Base-by-base conservation (phyloP, 2,797 vertebrate species). In the Chelon labrosus region DNA sequence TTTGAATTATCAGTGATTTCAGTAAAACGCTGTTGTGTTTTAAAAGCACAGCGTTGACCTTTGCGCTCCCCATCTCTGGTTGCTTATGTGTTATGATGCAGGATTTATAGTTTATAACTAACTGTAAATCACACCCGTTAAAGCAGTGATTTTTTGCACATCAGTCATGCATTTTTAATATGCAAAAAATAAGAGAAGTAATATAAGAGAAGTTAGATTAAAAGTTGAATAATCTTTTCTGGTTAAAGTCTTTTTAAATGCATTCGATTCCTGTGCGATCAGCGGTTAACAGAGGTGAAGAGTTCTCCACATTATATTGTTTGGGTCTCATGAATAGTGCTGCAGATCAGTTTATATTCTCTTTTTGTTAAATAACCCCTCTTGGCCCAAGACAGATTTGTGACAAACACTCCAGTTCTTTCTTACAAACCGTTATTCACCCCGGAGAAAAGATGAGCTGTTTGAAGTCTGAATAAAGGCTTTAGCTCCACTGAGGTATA, bases 1-100 rank as follows among this genome's bases (percentile, higher is more conserved):
- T 81, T 80, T 75, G 20, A 74, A 20, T 54, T 9, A 69, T 59
- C 35, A 68, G 65, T 57, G 58, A 65, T 75, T 74, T 52, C 1
- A 65, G 47, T 72, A 22, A 31, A 79, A 65, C 49, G n/a, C 10
- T 7, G 52, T 55, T 0, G 8, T 51, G 6, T 55, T 61, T 75
- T 14, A 50, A 58, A 68, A 65, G 31, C 19, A 46, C 10, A 61
- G 9, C 3, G 22, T 1, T 64, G 64, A 75, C 62, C 56, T 62
- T 35, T 73, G 11, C 55, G 25, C 59, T 62, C 20, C 4, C 42
- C 8, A 16, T 64, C 19, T 46, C 31, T 62, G 19, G 16, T 17
- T 66, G 31, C 7, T 37, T 64, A 5, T 65, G 22, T 63, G 31
- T 47, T 65, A 44, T 41, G 5, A 53, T 2, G 19, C 37, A 54